Conservation (phyloP, 2,113 vertebrate species). For the Oncorhynchus gorbuscha region DNA sequence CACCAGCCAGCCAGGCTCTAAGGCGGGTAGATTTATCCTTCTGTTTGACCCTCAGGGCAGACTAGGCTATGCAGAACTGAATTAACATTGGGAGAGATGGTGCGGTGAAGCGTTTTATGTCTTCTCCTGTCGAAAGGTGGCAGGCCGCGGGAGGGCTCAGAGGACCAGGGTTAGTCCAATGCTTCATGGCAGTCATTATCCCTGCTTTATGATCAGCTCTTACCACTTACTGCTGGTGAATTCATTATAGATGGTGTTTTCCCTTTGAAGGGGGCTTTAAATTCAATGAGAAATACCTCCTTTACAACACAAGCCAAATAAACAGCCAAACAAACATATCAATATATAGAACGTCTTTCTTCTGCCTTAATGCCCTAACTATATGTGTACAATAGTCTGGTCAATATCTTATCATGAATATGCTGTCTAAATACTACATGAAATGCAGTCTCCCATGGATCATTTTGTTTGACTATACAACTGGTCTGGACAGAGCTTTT, state of each 20-base stretch:
- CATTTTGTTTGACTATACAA: background rate
- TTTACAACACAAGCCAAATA: background rate
- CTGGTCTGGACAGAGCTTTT: background rate
- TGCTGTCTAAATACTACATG: background rate
- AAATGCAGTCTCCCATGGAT: background rate
- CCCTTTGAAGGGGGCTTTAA: slow-evolving; percentile 1
- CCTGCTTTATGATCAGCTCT: slow-evolving; percentile 28
- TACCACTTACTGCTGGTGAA: slow-evolving; percentile 18
- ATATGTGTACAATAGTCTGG: background rate
- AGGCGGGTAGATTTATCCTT: slow-evolving; percentile 14
- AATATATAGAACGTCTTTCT: background rate
- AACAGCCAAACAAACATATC: background rate
- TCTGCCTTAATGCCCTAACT: background rate
- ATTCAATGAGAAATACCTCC: background rate
- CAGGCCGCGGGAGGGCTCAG: slow-evolving; percentile 28
- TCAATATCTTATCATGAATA: background rate
- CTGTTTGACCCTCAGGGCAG: slow-evolving; percentile 44
- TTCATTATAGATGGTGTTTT: slow-evolving; percentile 18
- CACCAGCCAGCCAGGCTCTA: background rate
- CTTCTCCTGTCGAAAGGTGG: slow-evolving; percentile 17
- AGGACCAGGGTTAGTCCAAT: slow-evolving; percentile 44
- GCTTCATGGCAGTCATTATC: slow-evolving; percentile 61
- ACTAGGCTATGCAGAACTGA: slow-evolving; percentile 37
- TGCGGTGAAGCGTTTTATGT: slow-evolving; percentile 45
- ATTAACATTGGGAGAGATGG: slow-evolving; percentile 58